Conservation (phyloP, 2,888 invertebrate genomes). For the Aricia artaxerxes region DNA sequence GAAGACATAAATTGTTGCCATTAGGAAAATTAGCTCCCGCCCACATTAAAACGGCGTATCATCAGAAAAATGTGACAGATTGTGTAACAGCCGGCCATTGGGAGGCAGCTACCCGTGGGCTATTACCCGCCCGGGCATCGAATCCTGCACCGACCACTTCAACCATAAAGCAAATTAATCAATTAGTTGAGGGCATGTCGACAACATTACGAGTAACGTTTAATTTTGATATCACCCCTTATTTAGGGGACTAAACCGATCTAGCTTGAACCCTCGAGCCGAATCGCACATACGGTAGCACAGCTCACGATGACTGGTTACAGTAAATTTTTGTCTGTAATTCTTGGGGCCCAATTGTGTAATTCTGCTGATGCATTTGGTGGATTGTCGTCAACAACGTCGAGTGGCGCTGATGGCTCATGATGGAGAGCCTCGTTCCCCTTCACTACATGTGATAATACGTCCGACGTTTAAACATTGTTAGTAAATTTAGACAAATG, state of each 20-base stretch:
- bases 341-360: constrained; percentile 62
- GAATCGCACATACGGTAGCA: constrained; percentile 35
- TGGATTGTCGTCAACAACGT: constrained; percentile 64
- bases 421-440: constrained; percentile 58
- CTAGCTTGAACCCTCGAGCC: constrained; percentile 45
- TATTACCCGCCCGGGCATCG: constrained; percentile 68
- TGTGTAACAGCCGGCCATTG: constrained; percentile 71
- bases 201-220: constrained; percentile 77
- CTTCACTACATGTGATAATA: constrained; percentile 48
- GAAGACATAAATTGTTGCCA: constrained; percentile 42
- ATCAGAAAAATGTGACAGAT: constrained; percentile 75
- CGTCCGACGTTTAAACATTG: constrained; percentile 43
- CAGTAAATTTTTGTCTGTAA: constrained; percentile 60
- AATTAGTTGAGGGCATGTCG: constrained; percentile 79
- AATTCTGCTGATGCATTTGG: constrained; percentile 75
- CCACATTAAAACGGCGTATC: constrained; percentile 47
- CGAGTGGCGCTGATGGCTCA: constrained; percentile 67
- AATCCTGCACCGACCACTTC: constrained; percentile 70
- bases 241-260: constrained; percentile 47
- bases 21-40: constrained; percentile 52
- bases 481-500: constrained; percentile 23
- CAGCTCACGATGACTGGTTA: constrained; percentile 50
- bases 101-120: constrained; percentile 65
- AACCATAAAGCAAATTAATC: constrained; percentile 81
- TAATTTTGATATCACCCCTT: constrained; percentile 69